Evolutionary conservation across 2,888 invertebrate species (phyloP).

Genomic region (Eudemis profundana): DNA sequence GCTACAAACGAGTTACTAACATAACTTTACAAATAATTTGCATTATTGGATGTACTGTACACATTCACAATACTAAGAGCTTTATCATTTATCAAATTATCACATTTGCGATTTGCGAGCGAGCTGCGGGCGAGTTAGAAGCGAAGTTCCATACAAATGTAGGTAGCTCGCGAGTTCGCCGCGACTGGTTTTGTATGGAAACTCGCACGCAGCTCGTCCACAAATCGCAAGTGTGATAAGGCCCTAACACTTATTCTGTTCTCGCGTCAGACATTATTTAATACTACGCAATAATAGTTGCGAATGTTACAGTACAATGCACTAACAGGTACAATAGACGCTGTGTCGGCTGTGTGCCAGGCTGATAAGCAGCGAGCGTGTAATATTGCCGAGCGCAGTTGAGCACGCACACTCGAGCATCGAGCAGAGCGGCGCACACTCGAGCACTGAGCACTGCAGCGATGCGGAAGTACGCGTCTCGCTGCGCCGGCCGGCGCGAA

Average conservation of each 20-base stretch:
- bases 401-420: not conserved
- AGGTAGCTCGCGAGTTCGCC: no score
- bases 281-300: constrained; percentile 2
- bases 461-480: constrained; percentile 20
- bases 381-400: not conserved
- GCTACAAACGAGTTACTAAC: not conserved
- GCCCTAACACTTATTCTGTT: no score
- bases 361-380: constrained; percentile 10
- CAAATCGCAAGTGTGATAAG: no score
- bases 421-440: not conserved
- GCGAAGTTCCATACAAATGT: no score
- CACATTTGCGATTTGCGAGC: no score
- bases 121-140: no score
- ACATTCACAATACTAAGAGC: no score
- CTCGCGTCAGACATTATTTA: constrained; percentile 6
- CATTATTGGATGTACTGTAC: no score
- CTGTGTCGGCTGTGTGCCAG: not conserved
- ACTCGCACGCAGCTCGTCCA: no score
- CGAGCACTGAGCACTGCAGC: not conserved
- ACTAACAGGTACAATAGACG: not conserved
- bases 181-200: no score
- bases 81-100: no score
- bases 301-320: constrained; percentile 6
- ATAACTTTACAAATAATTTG: not conserved
- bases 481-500: constrained; percentile 5